Percentiles rank a stretch among this genome's conserved stretches.
phyloP scores from a whole-genome alignment of 2,888 invertebrate genomes.

The Thereva unica region DNA sequence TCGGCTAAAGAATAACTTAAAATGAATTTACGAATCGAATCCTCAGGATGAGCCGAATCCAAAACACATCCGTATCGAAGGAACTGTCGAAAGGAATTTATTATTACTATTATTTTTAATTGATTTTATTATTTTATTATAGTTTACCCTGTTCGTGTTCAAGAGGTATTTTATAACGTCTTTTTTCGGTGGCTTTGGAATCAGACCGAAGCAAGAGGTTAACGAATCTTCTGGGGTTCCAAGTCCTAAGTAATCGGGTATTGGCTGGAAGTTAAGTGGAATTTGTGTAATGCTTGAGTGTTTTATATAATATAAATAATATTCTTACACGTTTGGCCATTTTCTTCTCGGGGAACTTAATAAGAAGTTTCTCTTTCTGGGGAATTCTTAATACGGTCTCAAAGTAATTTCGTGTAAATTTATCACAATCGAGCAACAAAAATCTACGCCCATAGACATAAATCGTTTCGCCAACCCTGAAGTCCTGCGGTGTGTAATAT shows the following conservation, averaged over 20 bases:
- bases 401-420: conserved; percentile 78
- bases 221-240: conserved; percentile 79
- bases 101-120: background rate
- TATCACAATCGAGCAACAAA: conserved; percentile 77
- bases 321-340: conserved; percentile 43
- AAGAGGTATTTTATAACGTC: conserved; percentile 75
- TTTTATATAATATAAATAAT: background rate
- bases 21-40: conserved; percentile 73
- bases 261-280: conserved; percentile 30
- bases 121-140: background rate
- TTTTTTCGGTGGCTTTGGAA: conserved; percentile 74
- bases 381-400: conserved; percentile 51
- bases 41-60: conserved; percentile 79
- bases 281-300: background rate
- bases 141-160: conserved; percentile 68
- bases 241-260: conserved; percentile 54
- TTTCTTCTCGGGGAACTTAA: conserved; percentile 50
- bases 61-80: conserved; percentile 76
- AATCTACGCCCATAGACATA: conserved; percentile 72
- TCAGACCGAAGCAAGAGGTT: conserved; percentile 70
- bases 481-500: conserved; percentile 78
- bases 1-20: conserved; percentile 76
- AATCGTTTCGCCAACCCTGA: conserved; percentile 73
- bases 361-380: conserved; percentile 48
- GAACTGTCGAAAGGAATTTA: conserved; percentile 51